Evolutionary conservation across 1,140 invertebrate genomes (phyloP).

Genomic region (Sitobion miscanthi): DNA sequence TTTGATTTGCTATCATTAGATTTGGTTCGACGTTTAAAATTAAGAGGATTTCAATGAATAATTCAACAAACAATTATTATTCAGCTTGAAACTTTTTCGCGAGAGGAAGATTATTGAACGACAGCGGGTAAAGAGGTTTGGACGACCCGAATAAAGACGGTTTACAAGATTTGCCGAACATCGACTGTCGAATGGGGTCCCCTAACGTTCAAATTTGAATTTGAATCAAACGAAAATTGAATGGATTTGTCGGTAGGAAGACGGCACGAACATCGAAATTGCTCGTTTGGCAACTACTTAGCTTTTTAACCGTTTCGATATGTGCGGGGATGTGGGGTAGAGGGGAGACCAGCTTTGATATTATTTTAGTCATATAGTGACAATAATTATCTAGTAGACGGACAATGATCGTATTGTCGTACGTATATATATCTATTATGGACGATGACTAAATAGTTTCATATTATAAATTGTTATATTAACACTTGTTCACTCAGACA

Average conservation of each 20-base stretch:
- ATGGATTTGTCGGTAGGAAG: background rate
- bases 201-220: background rate
- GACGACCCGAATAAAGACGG: background rate
- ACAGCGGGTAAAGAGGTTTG: no score
- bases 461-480: no score
- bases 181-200: background rate
- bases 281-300: background rate
- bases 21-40: background rate
- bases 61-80: background rate
- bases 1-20: background rate
- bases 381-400: background rate
- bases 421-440: no score
- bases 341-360: no score
- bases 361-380: background rate
- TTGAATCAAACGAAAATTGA: constrained; percentile 4
- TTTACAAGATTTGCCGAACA: background rate
- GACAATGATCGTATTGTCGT: no score
- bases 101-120: background rate
- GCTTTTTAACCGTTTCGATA: background rate
- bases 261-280: background rate
- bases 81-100: background rate
- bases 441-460: no score
- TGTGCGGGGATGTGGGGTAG: background rate
- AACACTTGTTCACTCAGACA: no score
- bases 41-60: background rate